phyloP scores from a whole-genome alignment of 2,113 vertebrate genomes.

The Nanorana parkeri region DNA sequence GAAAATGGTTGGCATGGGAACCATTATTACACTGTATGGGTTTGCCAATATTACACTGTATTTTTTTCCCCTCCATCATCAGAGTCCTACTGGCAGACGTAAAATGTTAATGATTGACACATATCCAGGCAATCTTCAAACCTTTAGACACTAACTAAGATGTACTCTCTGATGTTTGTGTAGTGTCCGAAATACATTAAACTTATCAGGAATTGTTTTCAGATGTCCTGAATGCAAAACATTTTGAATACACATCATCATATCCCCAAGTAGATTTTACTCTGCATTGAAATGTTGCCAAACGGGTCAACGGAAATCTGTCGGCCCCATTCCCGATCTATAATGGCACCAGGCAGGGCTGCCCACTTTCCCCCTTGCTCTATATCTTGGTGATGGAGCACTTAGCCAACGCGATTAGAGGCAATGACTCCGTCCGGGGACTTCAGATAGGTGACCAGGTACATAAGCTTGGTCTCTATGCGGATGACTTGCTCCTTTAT shows the following conservation, averaged over 20 bases:
- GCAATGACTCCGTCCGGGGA: too few relatives aligned
- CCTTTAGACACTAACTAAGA: slow-evolving; percentile 25
- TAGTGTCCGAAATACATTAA: slow-evolving; percentile 23
- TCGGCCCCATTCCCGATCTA: too few relatives aligned
- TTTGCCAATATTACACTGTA: slow-evolving; percentile 15
- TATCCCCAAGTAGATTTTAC: slow-evolving; percentile 12
- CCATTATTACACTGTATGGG: too few relatives aligned
- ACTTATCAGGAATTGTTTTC: slow-evolving; percentile 13
- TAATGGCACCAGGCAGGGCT: too few relatives aligned
- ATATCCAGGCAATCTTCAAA: slow-evolving; percentile 40
- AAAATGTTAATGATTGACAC: slow-evolving; percentile 9
- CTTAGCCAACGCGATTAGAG: too few relatives aligned
- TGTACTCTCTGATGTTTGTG: slow-evolving; percentile 2
- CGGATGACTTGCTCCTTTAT: too few relatives aligned
- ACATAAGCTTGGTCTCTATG: too few relatives aligned
- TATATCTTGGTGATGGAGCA: too few relatives aligned
- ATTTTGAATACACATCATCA: slow-evolving; percentile 11
- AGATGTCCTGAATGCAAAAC: slow-evolving; percentile 11
- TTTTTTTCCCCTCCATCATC: slow-evolving; percentile 27
- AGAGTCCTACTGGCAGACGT: slow-evolving; percentile 12
- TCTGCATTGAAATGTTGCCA: slow-evolving; percentile 23
- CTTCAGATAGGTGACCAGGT: too few relatives aligned
- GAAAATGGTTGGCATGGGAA: slow-evolving; percentile 42
- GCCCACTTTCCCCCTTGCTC: too few relatives aligned
- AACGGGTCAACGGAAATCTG: too few relatives aligned